Evolutionary conservation across 1,140 invertebrate genomes (phyloP).

Genomic region (Aphelinus atriplicis): DNA sequence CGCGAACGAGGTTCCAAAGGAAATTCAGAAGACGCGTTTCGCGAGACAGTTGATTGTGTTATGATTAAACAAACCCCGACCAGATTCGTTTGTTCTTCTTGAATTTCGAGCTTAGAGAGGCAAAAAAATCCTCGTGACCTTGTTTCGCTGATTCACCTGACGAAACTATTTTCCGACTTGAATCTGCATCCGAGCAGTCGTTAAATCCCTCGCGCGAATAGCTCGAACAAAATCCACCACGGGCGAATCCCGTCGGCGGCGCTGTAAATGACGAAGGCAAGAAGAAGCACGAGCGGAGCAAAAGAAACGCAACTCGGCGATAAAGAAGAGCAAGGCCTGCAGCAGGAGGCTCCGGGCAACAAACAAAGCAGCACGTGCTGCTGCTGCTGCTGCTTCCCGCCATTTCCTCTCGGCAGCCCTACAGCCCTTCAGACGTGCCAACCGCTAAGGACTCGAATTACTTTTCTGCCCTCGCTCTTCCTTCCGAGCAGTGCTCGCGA

Average conservation of each 20-base stretch:
- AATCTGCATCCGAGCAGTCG: neutral
- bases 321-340: neutral
- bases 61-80: neutral
- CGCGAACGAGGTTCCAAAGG: no score
- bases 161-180: no score
- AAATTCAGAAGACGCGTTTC: neutral
- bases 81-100: no score
- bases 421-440: conserved; percentile 17
- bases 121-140: no score
- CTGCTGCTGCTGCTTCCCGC: neutral
- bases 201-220: neutral
- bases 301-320: conserved; percentile 13
- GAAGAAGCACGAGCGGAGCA: neutral
- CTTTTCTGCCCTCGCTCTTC: neutral
- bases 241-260: no score
- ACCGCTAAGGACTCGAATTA: conserved; percentile 34
- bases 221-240: neutral
- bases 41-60: neutral
- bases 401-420: neutral
- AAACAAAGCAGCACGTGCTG: neutral
- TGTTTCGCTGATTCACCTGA: no score
- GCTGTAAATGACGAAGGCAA: neutral
- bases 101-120: no score
- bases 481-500: neutral
- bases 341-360: neutral